Conservation (phyloP, 1,140 invertebrate genomes). For the Drosophila willistoni region DNA sequence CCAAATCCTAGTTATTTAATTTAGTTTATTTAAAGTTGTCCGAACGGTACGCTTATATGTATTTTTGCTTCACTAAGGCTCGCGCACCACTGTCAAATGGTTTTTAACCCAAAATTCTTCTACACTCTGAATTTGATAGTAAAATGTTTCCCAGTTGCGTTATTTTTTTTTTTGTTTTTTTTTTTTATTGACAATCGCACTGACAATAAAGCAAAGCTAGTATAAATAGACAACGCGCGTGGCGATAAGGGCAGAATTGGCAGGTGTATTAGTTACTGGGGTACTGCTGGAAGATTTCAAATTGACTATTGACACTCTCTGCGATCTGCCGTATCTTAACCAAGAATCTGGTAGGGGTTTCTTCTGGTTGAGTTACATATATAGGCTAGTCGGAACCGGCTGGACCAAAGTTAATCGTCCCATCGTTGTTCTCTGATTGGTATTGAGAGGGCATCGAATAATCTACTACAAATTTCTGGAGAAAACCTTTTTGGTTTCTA, state of each 20-base stretch:
- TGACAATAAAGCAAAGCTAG: background rate
- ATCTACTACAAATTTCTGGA: background rate
- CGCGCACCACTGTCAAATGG: conserved; percentile 40
- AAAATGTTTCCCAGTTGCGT: background rate
- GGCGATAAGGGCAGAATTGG: conserved; percentile 59
- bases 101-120: conserved; percentile 41
- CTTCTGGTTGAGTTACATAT: too few relatives aligned
- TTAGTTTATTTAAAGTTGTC: too few relatives aligned
- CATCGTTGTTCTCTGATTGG: too few relatives aligned
- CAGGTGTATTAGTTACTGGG: conserved; percentile 56
- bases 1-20: too few relatives aligned
- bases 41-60: too few relatives aligned
- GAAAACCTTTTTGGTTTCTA: background rate
- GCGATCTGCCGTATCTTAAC: too few relatives aligned
- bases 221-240: conserved; percentile 47
- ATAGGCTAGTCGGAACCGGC: too few relatives aligned
- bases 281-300: conserved; percentile 34
- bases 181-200: conserved; percentile 41
- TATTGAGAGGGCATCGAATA: background rate
- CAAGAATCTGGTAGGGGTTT: too few relatives aligned
- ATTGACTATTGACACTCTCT: conserved; percentile 16
- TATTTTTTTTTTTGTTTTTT: too few relatives aligned
- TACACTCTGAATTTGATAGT: conserved; percentile 32
- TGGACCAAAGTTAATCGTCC: too few relatives aligned
- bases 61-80: too few relatives aligned